These are phyloP conservation scores for Eudemis profundana DNA, from an alignment of 2,888 invertebrate species.

Conservation along the genomic window DNA sequence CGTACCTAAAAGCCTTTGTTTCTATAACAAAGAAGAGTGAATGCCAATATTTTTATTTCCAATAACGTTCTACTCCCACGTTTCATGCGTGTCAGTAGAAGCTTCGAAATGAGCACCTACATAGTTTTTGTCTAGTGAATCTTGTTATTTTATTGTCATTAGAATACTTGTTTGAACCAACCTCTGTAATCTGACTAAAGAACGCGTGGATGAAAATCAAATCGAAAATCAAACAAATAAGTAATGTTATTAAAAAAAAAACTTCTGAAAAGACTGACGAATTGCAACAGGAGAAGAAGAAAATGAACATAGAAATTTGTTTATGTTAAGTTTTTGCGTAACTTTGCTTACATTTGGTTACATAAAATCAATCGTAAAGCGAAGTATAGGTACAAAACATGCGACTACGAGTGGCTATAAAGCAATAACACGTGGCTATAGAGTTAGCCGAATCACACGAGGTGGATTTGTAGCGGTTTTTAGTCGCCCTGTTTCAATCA, in stretches of 20 bases:
- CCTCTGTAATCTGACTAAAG: no score
- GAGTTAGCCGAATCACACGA: constrained; percentile 13
- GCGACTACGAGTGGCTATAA: not conserved
- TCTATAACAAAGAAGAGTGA: constrained; percentile 20
- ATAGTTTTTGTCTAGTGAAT: no score
- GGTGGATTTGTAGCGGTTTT: constrained; percentile 22
- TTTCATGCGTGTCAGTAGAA: no score
- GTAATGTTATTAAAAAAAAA: no score
- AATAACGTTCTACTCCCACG: no score
- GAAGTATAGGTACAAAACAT: not conserved
- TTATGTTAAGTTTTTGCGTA: not conserved
- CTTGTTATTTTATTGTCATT: no score
- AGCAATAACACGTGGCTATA: constrained; percentile 1
- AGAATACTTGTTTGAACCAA: no score
- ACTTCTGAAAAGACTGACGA: no score
- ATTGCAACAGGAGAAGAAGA: no score
- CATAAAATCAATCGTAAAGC: not conserved
- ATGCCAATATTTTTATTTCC: constrained; percentile 1
- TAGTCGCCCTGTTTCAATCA: constrained; percentile 24
- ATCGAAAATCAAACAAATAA: not conserved
- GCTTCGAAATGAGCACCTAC: no score
- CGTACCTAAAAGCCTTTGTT: constrained; percentile 24
- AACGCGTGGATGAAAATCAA: not conserved
- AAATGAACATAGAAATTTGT: no score
- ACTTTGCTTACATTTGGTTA: no score